phyloP scores from a whole-genome alignment of 2,888 invertebrate genomes.

The Eilema sororculum region DNA sequence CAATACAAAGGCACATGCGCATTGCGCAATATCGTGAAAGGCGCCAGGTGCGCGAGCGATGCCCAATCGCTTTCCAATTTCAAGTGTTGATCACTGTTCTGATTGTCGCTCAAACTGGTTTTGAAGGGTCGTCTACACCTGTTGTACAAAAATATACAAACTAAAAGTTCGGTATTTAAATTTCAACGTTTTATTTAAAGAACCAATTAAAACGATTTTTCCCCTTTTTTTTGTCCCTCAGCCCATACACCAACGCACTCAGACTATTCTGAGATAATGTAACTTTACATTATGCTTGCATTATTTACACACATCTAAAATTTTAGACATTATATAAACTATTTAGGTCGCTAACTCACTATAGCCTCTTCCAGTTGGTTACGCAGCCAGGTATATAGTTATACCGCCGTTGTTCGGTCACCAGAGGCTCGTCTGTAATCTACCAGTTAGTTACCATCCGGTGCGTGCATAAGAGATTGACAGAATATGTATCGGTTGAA shows the following conservation, averaged over 20 bases:
- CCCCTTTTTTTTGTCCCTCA: background rate
- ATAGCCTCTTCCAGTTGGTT: background rate
- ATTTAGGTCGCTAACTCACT: background rate
- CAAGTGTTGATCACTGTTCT: conserved; percentile 31
- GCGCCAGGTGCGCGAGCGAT: conserved; percentile 53
- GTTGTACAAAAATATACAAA: conserved; percentile 22
- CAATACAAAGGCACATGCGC: conserved; percentile 40
- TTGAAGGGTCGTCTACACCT: conserved; percentile 33
- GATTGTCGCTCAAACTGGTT: conserved; percentile 36
- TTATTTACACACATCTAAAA: background rate
- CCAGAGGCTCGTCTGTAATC: conserved; percentile 1
- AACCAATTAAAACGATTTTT: background rate
- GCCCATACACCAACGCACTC: background rate
- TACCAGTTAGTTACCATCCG: background rate
- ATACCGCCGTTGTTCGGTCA: background rate
- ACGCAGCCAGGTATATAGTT: background rate
- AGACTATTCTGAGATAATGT: background rate
- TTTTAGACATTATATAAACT: background rate
- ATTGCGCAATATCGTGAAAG: conserved; percentile 55
- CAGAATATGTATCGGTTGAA: background rate
- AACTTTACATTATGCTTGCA: background rate
- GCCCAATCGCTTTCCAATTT: conserved; percentile 55
- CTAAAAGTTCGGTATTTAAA: conserved; percentile 20
- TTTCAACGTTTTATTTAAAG: conserved; percentile 11
- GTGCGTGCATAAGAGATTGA: background rate